Percentiles rank a stretch among this genome's conserved stretches.
These are phyloP conservation scores for Labroides dimidiatus DNA, from an alignment of 2,797 vertebrate genomes.

Conservation along the genomic window DNA sequence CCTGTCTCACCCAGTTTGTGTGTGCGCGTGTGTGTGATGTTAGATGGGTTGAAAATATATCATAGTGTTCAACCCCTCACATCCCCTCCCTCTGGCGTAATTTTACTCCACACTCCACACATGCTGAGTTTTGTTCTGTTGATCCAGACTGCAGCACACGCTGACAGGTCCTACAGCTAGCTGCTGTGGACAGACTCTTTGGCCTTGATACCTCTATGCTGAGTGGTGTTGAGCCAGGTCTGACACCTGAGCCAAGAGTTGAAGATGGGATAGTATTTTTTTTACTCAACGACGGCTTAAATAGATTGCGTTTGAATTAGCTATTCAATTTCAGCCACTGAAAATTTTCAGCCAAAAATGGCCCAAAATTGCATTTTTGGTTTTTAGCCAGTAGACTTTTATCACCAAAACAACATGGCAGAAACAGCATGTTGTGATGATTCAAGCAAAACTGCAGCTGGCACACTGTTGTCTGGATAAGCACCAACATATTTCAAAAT, in stretches of 20 bases:
- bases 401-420: no score
- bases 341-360: no score
- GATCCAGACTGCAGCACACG: slow-evolving; percentile 12
- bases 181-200: slow-evolving; percentile 30
- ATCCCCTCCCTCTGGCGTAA: not conserved
- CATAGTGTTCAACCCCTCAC: slow-evolving; percentile 1
- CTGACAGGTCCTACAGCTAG: slow-evolving; percentile 32
- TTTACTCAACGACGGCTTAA: slow-evolving; percentile 47
- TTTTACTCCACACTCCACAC: not conserved
- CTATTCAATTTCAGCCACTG: no score
- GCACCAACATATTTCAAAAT: no score
- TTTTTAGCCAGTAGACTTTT: no score
- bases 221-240: slow-evolving; percentile 40
- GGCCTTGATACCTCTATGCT: slow-evolving; percentile 30
- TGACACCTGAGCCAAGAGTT: slow-evolving; percentile 55
- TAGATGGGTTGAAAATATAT: slow-evolving; percentile 53
- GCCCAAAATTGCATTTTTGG: no score
- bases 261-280: slow-evolving; percentile 48
- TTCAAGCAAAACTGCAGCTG: no score
- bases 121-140: slow-evolving; percentile 27
- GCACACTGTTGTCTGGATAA: no score
- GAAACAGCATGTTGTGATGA: no score
- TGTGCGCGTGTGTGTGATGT: slow-evolving; percentile 31
- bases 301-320: slow-evolving; percentile 26
- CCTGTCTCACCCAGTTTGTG: slow-evolving; percentile 15